Conservation (phyloP, 2,888 invertebrate species). For the Yponomeuta plumbellus region DNA sequence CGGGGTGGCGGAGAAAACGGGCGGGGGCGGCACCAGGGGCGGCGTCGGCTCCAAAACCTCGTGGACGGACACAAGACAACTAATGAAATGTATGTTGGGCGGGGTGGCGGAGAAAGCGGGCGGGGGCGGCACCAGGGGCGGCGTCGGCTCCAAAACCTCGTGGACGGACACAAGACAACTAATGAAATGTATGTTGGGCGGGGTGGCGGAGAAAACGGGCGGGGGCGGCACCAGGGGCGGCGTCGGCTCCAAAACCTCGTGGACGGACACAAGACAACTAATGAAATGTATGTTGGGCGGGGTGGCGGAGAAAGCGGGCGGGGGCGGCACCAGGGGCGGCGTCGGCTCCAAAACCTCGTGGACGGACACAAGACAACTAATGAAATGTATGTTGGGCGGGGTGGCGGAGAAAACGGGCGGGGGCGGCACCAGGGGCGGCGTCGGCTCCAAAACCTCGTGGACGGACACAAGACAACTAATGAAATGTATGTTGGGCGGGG, state of each 20-base stretch:
- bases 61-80: no score
- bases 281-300: no score
- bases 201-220: slow-evolving; percentile 13
- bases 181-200: no score
- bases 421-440: slow-evolving; percentile 3
- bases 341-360: background rate
- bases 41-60: background rate
- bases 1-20: slow-evolving; percentile 13
- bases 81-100: no score
- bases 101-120: slow-evolving; percentile 14
- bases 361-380: no score
- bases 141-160: background rate
- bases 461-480: no score
- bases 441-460: background rate
- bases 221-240: slow-evolving; percentile 6
- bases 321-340: slow-evolving; percentile 3
- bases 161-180: no score
- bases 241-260: background rate
- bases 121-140: slow-evolving; percentile 6
- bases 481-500: no score
- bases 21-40: slow-evolving; percentile 5
- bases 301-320: slow-evolving; percentile 13
- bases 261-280: no score
- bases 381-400: no score
- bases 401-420: slow-evolving; percentile 13